Percentiles rank a stretch among this genome's conserved stretches.
These are phyloP conservation scores for Agapornis roseicollis DNA, from an alignment of 2,113 vertebrate genomes.

Conservation along the genomic window DNA sequence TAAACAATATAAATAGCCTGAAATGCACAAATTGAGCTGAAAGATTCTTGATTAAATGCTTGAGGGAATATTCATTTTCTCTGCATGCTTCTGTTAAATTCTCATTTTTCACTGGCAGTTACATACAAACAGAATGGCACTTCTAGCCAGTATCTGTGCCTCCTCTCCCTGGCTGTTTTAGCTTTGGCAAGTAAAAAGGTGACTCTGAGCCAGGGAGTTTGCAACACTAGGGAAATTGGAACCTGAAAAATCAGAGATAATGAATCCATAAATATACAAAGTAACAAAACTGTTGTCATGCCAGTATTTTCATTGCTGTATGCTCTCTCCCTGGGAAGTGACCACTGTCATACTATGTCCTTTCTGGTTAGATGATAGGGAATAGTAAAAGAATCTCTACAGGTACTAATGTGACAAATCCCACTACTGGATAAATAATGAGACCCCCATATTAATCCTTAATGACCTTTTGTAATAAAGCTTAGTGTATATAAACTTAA, in stretches of 20 bases:
- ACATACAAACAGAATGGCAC: neutral
- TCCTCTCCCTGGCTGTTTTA: neutral
- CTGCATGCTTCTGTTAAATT: neutral
- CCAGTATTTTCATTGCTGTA: neutral
- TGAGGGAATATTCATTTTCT: constrained; percentile 23
- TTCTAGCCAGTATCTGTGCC: neutral
- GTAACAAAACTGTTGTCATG: neutral
- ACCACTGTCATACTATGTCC: neutral
- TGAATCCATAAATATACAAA: neutral
- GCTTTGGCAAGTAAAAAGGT: neutral
- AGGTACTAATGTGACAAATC: neutral
- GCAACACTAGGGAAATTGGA: neutral
- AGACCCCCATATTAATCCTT: neutral
- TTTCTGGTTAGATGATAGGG: neutral
- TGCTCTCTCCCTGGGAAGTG: neutral
- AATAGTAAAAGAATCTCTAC: neutral
- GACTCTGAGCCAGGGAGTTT: neutral
- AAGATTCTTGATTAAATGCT: constrained; percentile 11
- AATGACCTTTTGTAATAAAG: neutral
- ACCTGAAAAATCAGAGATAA: neutral
- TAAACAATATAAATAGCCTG: neutral
- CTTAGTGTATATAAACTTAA: neutral
- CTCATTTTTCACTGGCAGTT: constrained; percentile 3
- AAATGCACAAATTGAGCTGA: neutral
- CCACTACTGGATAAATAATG: neutral